Percentiles rank a stretch among this genome's conserved stretches.
Conservation (phyloP, 2,797 vertebrate genomes). For the Gephyroberyx darwinii region DNA sequence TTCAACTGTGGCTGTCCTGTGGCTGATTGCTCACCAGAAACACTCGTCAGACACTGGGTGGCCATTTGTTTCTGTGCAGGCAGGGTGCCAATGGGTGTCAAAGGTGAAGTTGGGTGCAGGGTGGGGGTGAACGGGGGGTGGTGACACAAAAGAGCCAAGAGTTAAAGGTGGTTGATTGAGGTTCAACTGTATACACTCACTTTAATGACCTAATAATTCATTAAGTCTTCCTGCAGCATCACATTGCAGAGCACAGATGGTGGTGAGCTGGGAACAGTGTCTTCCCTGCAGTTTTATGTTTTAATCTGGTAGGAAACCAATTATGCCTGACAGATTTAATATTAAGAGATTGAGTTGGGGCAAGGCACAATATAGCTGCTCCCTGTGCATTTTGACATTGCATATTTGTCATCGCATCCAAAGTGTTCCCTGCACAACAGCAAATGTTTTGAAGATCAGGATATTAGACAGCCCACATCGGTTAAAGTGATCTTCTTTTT, state of each 20-base stretch:
- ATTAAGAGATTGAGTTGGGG: constrained; percentile 66
- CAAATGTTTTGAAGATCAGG: constrained; percentile 23
- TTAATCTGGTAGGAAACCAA: constrained; percentile 80
- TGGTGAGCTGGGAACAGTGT: constrained; percentile 68
- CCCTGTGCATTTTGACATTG: constrained; percentile 57
- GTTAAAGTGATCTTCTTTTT: constrained; percentile 16
- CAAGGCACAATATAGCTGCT: constrained; percentile 54
- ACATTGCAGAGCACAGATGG: constrained; percentile 77
- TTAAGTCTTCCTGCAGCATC: constrained; percentile 63
- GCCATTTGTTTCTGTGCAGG: constrained; percentile 23
- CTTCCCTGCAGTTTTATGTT: constrained; percentile 78
- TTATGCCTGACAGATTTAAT: constrained; percentile 81
- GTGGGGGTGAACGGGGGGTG: not conserved
- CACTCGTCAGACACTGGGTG: constrained; percentile 24
- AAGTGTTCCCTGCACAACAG: constrained; percentile 36
- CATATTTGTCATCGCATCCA: constrained; percentile 62
- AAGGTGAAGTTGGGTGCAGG: constrained; percentile 30
- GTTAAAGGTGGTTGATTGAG: constrained; percentile 37
- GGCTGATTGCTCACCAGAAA: constrained; percentile 58
- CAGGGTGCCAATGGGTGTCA: constrained; percentile 25
- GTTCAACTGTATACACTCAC: constrained; percentile 38
- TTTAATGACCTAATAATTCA: constrained; percentile 77
- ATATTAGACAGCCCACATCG: constrained; percentile 18
- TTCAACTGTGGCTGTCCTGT: constrained; percentile 67
- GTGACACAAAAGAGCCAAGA: constrained; percentile 1